A percentile compares a stretch with the other conserved stretches of the same genome.
phyloP scores from a whole-genome alignment of 2,888 invertebrate species.

The Allolobophora icterica region DNA sequence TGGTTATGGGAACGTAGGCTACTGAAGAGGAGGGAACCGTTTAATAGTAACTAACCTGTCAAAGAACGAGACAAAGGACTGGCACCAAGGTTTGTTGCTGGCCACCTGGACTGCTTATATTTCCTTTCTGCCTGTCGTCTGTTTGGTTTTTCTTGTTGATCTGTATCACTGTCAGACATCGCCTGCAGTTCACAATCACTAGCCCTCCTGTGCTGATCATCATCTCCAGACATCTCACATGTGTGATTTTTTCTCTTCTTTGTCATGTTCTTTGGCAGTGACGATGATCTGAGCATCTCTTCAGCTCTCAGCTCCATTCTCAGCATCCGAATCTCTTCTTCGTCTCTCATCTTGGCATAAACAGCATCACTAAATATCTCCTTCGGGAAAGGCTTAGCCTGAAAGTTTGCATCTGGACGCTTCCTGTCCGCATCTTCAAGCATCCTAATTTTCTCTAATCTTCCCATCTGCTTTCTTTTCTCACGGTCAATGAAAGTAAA shows the following conservation, averaged over 20 bases:
- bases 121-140: background rate
- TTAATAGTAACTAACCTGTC: background rate
- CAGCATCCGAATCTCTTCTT: slow-evolving; percentile 62
- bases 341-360: slow-evolving; percentile 58
- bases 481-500: slow-evolving; percentile 62
- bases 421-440: slow-evolving; percentile 24
- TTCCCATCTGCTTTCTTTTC: slow-evolving; percentile 52
- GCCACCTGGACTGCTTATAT: background rate
- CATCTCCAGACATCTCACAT: slow-evolving; percentile 39
- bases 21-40: background rate
- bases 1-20: background rate
- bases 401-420: slow-evolving; percentile 47
- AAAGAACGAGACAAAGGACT: slow-evolving; percentile 24
- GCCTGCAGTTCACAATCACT: background rate
- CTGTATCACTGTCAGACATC: background rate
- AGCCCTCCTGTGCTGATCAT: background rate
- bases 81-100: slow-evolving; percentile 13
- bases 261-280: slow-evolving; percentile 61
- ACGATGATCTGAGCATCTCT: slow-evolving; percentile 56
- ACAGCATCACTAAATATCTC: slow-evolving; percentile 52
- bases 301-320: slow-evolving; percentile 62
- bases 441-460: background rate
- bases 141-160: background rate
- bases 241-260: slow-evolving; percentile 54
- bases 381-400: slow-evolving; percentile 61